Percentiles rank a stretch among this genome's conserved stretches.
Conservation (phyloP, 2,888 invertebrate genomes). For the Pyrocoelia pectoralis region DNA sequence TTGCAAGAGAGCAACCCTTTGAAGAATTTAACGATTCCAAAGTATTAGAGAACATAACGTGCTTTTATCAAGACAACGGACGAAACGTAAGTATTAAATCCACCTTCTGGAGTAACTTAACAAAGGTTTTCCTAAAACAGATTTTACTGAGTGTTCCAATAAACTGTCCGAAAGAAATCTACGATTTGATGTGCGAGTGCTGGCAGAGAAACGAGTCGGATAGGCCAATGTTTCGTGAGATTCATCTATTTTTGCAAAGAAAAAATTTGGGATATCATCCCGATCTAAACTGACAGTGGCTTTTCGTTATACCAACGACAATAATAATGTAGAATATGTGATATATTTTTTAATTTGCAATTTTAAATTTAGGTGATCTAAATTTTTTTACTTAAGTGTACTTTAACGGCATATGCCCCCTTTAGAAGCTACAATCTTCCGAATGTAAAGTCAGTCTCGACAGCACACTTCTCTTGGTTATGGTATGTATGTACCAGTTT, state of each 20-base stretch:
- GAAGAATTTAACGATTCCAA: constrained; percentile 80
- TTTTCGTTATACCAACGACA: constrained; percentile 31
- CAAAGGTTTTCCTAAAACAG: constrained; percentile 49
- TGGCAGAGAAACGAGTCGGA: constrained; percentile 82
- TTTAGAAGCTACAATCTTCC: constrained; percentile 2
- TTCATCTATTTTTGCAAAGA: constrained; percentile 83
- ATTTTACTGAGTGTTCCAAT: constrained; percentile 72
- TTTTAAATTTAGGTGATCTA: constrained; percentile 27
- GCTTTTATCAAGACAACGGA: constrained; percentile 77
- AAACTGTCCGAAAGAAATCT: constrained; percentile 85
- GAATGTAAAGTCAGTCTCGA: neutral
- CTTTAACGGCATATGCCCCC: constrained; percentile 20
- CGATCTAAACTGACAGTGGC: constrained; percentile 53
- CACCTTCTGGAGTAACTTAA: neutral
- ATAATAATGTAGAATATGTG: constrained; percentile 36
- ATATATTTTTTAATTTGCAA: constrained; percentile 35
- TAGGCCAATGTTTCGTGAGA: constrained; percentile 83
- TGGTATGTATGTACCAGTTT: constrained; percentile 34
- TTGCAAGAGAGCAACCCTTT: constrained; percentile 84
- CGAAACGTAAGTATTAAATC: constrained; percentile 66
- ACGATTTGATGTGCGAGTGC: constrained; percentile 86
- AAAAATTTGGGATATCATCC: constrained; percentile 71
- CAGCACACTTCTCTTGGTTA: constrained; percentile 22
- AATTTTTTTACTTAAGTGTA: constrained; percentile 25
- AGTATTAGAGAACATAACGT: constrained; percentile 83